Base-by-base conservation (phyloP, 2,797 vertebrate genomes). In the Tenualosa thibaudeaui region DNA sequence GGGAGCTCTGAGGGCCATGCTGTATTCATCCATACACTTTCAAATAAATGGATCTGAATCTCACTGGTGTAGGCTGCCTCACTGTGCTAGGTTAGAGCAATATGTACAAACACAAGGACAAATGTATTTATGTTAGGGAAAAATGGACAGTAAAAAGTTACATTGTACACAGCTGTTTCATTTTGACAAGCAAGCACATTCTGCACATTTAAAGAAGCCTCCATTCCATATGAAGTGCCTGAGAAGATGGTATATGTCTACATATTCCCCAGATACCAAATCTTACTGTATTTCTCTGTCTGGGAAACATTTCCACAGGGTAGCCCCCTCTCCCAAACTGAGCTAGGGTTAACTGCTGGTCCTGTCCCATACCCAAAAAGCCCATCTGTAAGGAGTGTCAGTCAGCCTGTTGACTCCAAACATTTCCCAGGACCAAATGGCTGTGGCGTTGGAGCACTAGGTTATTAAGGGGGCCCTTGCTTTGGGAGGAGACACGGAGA, bases 351-450 rank as follows among this genome's bases (percentile, higher is more conserved):
- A 78, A 78, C 71, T 46, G 5, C 15, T 71, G 13, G 13, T 40
- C 65, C 10, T 17, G 31, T 89, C 90, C 91, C 90, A 89, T 81
- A 89, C 90, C 93, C 92, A 91, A 92, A 92, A 90, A 92, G 82
- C 84, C 71, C 17, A 84, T 91, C 89, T 93, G 92, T 92, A 85
- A 89, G 91, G 89, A 93, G 71, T 88, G 90, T 93, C 92, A 91
- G 87, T 93, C 92, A 86, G 81, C 90, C 88, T 93, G 91, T 92
- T 93, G 91, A 93, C 89, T 93, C 88, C 53, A 94, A 93, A 94
- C 89, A 91, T 93, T 94, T 95, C 92, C 92, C 93, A 92, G 87
- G 90, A 88, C 89, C 88, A 91, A 91, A 92, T 88, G 88, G 89
- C 92, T 92, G 91, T 89, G 86, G 93, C 89, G 88, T 88, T 88